Conservation (phyloP, 1,140 invertebrate genomes). For the Chrysomallon squamiferum region DNA sequence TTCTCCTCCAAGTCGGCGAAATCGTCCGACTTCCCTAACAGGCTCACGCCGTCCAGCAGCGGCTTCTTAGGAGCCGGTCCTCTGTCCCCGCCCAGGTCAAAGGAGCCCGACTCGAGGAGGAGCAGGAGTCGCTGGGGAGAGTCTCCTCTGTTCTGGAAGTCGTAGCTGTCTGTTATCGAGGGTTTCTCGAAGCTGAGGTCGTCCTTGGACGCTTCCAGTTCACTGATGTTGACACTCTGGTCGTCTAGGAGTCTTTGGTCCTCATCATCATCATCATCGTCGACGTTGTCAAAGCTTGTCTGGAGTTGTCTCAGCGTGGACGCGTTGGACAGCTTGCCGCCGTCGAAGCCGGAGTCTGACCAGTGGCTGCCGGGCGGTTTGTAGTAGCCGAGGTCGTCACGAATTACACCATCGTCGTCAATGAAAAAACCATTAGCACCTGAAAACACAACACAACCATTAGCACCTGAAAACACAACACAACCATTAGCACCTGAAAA, state of each 20-base stretch:
- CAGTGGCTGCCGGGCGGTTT: slow-evolving; percentile 41
- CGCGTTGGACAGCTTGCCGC: slow-evolving; percentile 48
- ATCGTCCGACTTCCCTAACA: background rate
- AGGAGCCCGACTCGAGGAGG: slow-evolving; percentile 9
- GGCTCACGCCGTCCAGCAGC: background rate
- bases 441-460: slow-evolving; percentile 18
- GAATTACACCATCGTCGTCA: slow-evolving; percentile 53
- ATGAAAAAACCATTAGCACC: slow-evolving; percentile 40
- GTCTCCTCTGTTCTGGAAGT: background rate
- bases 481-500: too few species aligned
- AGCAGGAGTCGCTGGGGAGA: slow-evolving; percentile 1
- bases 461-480: too few species aligned
- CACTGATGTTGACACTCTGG: slow-evolving; percentile 51
- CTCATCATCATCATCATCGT: too few species aligned
- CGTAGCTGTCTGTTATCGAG: background rate
- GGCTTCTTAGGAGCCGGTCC: background rate
- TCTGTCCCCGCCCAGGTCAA: background rate
- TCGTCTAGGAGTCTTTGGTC: slow-evolving; percentile 15
- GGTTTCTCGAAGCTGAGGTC: slow-evolving; percentile 49
- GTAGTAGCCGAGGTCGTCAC: slow-evolving; percentile 45
- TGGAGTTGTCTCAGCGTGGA: slow-evolving; percentile 48
- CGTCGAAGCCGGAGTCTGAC: slow-evolving; percentile 53
- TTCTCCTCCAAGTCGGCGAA: slow-evolving; percentile 1
- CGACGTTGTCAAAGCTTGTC: slow-evolving; percentile 48
- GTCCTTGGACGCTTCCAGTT: slow-evolving; percentile 55